Percentiles rank a stretch among this genome's conserved stretches.
Evolutionary conservation across 2,797 vertebrate genomes (phyloP).

Genomic region (Cottoperca gobio): DNA sequence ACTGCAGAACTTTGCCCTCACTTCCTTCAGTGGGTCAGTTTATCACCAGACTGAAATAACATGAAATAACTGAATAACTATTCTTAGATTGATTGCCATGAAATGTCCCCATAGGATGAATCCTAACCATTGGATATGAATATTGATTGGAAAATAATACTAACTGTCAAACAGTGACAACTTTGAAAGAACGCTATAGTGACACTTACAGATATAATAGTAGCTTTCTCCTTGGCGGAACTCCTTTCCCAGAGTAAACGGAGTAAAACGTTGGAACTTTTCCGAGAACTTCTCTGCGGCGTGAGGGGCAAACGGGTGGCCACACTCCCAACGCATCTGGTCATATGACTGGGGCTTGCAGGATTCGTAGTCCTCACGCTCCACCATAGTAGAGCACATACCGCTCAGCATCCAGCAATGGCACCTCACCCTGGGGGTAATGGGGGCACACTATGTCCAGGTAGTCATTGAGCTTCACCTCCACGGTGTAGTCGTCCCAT

Average conservation of each 20-base stretch:
- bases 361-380: constrained; percentile 85
- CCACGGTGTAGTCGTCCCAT: constrained; percentile 84
- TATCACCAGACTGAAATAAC: not conserved
- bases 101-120: not conserved
- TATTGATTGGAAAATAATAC: no score
- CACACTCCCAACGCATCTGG: constrained; percentile 95
- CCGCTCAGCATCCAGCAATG: constrained; percentile 85
- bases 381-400: constrained; percentile 96
- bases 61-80: no score
- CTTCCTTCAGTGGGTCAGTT: not conserved
- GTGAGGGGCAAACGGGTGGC: constrained; percentile 89
- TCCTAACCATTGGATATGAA: not conserved
- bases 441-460: constrained; percentile 96
- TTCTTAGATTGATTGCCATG: not conserved
- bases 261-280: constrained; percentile 96
- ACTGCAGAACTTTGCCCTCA: not conserved
- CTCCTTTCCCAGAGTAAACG: constrained; percentile 94
- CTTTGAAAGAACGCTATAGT: not conserved
- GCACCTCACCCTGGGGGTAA: constrained; percentile 87
- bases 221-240: constrained; percentile 95
- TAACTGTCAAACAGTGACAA: not conserved
- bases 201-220: constrained; percentile 96
- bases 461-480: constrained; percentile 92
- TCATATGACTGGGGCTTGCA: constrained; percentile 92
- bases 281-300: constrained; percentile 94